These are phyloP conservation scores for Endomychus coccineus DNA, from an alignment of 2,888 invertebrate species.

Conservation along the genomic window DNA sequence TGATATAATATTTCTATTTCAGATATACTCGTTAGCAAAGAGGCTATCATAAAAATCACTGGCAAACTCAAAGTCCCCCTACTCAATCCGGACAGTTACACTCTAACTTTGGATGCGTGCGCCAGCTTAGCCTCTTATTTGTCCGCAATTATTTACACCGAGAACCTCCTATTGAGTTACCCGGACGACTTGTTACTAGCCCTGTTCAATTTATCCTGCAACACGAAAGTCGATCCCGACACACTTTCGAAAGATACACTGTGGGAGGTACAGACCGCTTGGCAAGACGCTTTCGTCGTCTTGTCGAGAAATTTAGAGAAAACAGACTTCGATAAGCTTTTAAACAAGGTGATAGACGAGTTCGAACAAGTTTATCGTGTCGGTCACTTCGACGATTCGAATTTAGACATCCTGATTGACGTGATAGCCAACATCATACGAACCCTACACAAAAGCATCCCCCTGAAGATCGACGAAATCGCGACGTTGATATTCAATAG, in stretches of 20 bases:
- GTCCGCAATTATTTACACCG: slow-evolving; percentile 46
- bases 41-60: slow-evolving; percentile 41
- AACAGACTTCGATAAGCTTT: slow-evolving; percentile 19
- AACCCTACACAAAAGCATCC: slow-evolving; percentile 27
- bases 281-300: slow-evolving; percentile 49
- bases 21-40: slow-evolving; percentile 43
- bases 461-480: slow-evolving; percentile 25
- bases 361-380: slow-evolving; percentile 23
- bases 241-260: slow-evolving; percentile 46
- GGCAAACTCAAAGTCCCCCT: slow-evolving; percentile 40
- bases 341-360: slow-evolving; percentile 22
- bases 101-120: slow-evolving; percentile 44
- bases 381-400: slow-evolving; percentile 12
- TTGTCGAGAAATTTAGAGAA: slow-evolving; percentile 22
- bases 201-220: slow-evolving; percentile 45
- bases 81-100: slow-evolving; percentile 28
- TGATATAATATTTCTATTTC: slow-evolving; percentile 27
- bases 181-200: slow-evolving; percentile 44
- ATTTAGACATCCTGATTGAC: slow-evolving; percentile 22
- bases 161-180: slow-evolving; percentile 39
- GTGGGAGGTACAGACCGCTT: slow-evolving; percentile 51
- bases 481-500: slow-evolving; percentile 28
- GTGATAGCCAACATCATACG: slow-evolving; percentile 30
- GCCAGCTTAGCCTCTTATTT: slow-evolving; percentile 49
- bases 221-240: slow-evolving; percentile 36